Conservation (phyloP, 2,888 invertebrate species). For the Polymixis lichenea region DNA sequence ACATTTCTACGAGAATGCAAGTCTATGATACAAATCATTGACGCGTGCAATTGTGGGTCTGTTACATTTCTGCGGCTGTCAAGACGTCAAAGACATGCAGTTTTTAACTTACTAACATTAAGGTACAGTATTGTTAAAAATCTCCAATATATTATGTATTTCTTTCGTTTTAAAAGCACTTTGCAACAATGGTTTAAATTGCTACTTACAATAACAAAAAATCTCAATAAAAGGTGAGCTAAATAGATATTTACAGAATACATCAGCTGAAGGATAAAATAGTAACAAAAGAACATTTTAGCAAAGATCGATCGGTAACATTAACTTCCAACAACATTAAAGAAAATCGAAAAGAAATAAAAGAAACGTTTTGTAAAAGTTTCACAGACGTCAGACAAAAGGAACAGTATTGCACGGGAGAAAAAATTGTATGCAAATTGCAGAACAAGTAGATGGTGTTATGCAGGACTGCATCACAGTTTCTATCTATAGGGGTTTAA, state of each 20-base stretch:
- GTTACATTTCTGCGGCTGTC: slow-evolving; percentile 82
- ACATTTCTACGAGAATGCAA: slow-evolving; percentile 62
- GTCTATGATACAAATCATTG: slow-evolving; percentile 72
- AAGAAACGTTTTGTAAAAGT: slow-evolving; percentile 64
- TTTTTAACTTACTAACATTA: slow-evolving; percentile 62
- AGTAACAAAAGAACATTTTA: not conserved
- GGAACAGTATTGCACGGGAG: slow-evolving; percentile 72
- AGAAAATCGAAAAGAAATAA: slow-evolving; percentile 55
- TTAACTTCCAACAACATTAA: slow-evolving; percentile 34
- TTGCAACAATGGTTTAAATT: not conserved
- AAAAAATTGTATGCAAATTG: slow-evolving; percentile 84
- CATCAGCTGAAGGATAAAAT: not conserved
- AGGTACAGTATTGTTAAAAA: not conserved
- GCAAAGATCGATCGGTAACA: slow-evolving; percentile 18
- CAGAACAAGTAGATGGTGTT: slow-evolving; percentile 64
- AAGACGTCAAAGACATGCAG: slow-evolving; percentile 83
- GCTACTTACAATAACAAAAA: too few species aligned
- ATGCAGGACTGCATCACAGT: slow-evolving; percentile 54
- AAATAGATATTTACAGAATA: not conserved
- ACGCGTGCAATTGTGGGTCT: slow-evolving; percentile 85
- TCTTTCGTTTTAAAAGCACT: not conserved
- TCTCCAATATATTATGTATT: not conserved
- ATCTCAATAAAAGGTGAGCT: too few species aligned
- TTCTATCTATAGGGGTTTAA: too few species aligned
- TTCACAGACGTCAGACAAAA: slow-evolving; percentile 68